phyloP scores from a whole-genome alignment of 2,797 vertebrate species.

The Taenioides sp. region DNA sequence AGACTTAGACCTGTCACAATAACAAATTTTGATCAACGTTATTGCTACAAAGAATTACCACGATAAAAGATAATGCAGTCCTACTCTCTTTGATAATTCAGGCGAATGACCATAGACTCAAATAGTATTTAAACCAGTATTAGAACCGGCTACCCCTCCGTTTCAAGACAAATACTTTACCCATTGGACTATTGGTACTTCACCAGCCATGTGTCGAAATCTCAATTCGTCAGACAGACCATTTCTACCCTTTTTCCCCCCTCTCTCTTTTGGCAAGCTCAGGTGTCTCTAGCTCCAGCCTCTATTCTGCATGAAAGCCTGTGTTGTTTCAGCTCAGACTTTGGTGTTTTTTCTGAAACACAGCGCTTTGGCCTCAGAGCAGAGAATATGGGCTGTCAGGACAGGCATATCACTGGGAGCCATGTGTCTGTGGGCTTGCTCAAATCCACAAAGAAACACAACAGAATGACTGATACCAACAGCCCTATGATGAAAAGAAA shows the following conservation, averaged over 20 bases:
- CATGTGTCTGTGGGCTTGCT: slow-evolving; percentile 17
- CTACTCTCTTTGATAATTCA: too few relatives aligned
- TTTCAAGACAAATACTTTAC: neutral
- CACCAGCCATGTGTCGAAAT: neutral
- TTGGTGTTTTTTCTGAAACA: slow-evolving; percentile 11
- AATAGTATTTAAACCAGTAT: neutral
- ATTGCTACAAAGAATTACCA: too few relatives aligned
- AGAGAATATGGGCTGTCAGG: slow-evolving; percentile 11
- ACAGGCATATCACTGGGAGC: slow-evolving; percentile 26
- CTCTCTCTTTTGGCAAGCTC: slow-evolving; percentile 4
- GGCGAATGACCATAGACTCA: neutral
- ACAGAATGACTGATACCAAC: slow-evolving; percentile 8
- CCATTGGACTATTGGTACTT: neutral
- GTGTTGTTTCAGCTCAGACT: slow-evolving; percentile 13
- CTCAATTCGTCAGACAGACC: neutral
- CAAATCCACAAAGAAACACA: slow-evolving; percentile 16
- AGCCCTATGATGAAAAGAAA: neutral
- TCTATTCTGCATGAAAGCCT: slow-evolving; percentile 25
- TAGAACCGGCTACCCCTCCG: neutral
- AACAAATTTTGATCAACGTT: too few relatives aligned
- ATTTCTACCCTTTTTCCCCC: neutral
- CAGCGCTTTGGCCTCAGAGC: slow-evolving; percentile 2
- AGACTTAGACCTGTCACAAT: too few relatives aligned
- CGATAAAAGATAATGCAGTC: too few relatives aligned
- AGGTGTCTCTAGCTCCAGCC: slow-evolving; percentile 10